Percentiles rank a stretch among this genome's conserved stretches.
phyloP scores from a whole-genome alignment of 30 jellyfish, hydroid and myxozoan species.

The Aurelia coerulea region DNA sequence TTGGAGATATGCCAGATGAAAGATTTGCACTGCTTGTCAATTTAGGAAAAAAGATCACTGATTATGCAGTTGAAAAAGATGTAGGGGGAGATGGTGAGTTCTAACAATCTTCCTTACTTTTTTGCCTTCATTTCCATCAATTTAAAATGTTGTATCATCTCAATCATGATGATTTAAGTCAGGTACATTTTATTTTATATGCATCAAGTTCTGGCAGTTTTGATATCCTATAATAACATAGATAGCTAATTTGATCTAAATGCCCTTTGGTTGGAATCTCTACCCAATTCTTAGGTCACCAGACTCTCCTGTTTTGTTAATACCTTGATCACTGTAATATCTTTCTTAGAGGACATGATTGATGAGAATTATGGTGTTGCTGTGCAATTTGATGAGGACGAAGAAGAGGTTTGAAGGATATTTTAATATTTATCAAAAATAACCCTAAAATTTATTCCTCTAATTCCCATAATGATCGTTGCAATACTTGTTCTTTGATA shows the following conservation, averaged over 20 bases:
- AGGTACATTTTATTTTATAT: not conserved
- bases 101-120: constrained; percentile 33
- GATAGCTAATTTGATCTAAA: too few relatives aligned
- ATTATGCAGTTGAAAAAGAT: constrained; percentile 93
- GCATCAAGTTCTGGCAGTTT: not conserved
- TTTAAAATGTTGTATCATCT: constrained; percentile 43
- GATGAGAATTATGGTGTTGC: constrained; percentile 99
- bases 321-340: too few relatives aligned
- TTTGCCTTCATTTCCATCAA: constrained; percentile 50
- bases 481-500: too few relatives aligned
- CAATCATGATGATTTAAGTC: constrained; percentile 24
- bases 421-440: not conserved
- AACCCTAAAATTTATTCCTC: too few relatives aligned
- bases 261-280: too few relatives aligned
- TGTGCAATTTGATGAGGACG: constrained; percentile 99
- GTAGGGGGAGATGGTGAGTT: constrained; percentile 86
- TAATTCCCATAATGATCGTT: too few relatives aligned
- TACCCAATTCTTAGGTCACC: too few relatives aligned
- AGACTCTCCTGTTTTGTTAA: too few relatives aligned
- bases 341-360: constrained; percentile 87
- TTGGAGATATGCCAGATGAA: constrained; percentile 97
- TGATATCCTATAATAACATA: too few relatives aligned
- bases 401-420: constrained; percentile 77
- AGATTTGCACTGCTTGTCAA: constrained; percentile 93
- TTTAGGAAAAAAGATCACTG: constrained; percentile 94